Evolutionary conservation across 2,113 vertebrate species (phyloP).

Genomic region (Corythoichthys intestinalis): DNA sequence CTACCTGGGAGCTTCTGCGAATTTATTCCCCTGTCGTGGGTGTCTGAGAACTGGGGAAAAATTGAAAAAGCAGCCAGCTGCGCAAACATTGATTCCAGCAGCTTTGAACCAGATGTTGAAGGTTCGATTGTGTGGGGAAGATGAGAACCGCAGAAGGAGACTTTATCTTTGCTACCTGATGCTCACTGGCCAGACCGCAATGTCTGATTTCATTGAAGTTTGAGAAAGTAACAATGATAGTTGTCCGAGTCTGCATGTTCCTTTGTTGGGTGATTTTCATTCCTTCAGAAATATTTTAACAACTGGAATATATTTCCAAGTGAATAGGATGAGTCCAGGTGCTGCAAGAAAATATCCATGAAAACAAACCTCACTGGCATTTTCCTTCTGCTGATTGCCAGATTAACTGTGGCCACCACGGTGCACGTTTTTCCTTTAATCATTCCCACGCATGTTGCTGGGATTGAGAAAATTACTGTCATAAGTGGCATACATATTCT

Average conservation of each 20-base stretch:
- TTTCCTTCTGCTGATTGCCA: conserved; percentile 49
- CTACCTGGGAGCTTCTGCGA: conserved; percentile 40
- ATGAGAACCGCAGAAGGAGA: conserved; percentile 11
- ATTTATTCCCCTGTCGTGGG: conserved; percentile 43
- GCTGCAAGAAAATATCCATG: conserved; percentile 15
- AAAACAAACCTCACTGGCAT: conserved; percentile 22
- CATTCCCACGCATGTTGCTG: conserved; percentile 57
- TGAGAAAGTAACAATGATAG: background rate
- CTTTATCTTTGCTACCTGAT: conserved; percentile 28
- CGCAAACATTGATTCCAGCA: conserved; percentile 50
- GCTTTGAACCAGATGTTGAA: conserved; percentile 36
- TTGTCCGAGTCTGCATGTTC: background rate
- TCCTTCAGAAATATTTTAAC: background rate
- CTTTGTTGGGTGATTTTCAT: background rate
- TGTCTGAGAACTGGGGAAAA: conserved; percentile 38
- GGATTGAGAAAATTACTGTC: conserved; percentile 56
- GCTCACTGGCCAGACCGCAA: conserved; percentile 31
- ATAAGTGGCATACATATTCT: conserved; percentile 44
- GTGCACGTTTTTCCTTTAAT: conserved; percentile 61
- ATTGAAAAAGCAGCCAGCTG: conserved; percentile 59
- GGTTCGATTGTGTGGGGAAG: conserved; percentile 10
- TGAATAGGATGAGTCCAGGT: conserved; percentile 41
- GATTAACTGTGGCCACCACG: conserved; percentile 55
- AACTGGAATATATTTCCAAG: conserved; percentile 10
- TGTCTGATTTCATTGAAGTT: conserved; percentile 38